A percentile compares a stretch with the other conserved stretches of the same genome.
phyloP scores from a whole-genome alignment of 2,797 vertebrate species.

The Steatocranus sp. region DNA sequence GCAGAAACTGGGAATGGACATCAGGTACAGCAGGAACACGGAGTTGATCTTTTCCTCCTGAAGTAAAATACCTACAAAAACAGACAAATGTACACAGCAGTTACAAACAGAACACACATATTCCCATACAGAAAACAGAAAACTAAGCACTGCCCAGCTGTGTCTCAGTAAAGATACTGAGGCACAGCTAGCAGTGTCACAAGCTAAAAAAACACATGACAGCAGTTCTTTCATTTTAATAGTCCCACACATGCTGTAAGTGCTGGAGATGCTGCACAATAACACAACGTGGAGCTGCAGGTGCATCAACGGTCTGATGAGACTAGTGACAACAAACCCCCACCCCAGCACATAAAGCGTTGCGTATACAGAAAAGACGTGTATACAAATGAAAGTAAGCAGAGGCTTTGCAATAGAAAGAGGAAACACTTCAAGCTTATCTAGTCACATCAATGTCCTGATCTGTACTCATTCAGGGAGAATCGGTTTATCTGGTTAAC shows the following conservation, averaged over 20 bases:
- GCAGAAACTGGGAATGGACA: constrained; percentile 94
- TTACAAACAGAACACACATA: not conserved
- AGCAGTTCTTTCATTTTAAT: not conserved
- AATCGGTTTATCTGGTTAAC: not conserved
- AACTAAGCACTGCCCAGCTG: not conserved
- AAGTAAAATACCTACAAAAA: constrained; percentile 83
- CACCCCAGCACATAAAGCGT: not conserved
- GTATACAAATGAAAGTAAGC: not conserved
- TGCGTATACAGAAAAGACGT: not conserved
- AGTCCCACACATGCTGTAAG: not conserved
- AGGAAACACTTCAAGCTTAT: not conserved
- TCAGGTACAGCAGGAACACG: constrained; percentile 89
- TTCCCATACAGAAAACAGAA: not conserved
- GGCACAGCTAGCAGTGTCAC: not conserved
- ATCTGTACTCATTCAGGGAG: not conserved
- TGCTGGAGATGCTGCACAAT: not conserved
- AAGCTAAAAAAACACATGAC: not conserved
- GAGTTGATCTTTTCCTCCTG: constrained; percentile 92
- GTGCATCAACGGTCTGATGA: not conserved
- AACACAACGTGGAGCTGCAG: not conserved
- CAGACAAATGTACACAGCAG: not conserved
- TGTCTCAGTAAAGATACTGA: not conserved
- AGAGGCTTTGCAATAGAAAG: not conserved
- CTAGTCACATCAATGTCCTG: not conserved
- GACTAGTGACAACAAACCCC: not conserved